Conservation (phyloP, 35 echinoderm and acorn worm species). For the Anneissia japonica region DNA sequence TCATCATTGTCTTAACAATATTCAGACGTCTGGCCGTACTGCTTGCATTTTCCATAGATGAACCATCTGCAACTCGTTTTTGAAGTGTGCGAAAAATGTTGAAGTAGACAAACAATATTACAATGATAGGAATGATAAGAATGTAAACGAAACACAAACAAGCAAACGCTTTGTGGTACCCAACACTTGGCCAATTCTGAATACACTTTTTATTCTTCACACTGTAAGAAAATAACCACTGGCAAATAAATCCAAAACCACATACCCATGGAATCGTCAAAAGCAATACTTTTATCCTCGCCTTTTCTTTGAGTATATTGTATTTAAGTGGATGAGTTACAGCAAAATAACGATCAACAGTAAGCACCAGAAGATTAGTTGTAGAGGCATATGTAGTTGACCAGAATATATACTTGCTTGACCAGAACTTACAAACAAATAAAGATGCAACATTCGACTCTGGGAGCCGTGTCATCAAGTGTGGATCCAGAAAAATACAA, state of each 20-base stretch:
- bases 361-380: conserved; percentile 66
- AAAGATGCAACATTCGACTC: background rate
- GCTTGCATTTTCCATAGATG: no score
- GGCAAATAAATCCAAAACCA: background rate
- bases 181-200: background rate
- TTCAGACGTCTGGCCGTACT: background rate
- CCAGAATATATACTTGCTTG: conserved; percentile 80
- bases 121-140: background rate
- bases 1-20: conserved; percentile 40
- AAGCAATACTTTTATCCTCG: background rate
- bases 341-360: conserved; percentile 75
- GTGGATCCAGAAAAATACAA: background rate
- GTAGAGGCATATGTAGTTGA: conserved; percentile 66
- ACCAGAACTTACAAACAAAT: conserved; percentile 78
- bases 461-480: background rate
- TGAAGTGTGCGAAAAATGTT: background rate
- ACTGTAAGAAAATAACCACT: background rate
- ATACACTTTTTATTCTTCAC: background rate
- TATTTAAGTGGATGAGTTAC: conserved; percentile 79
- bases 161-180: background rate
- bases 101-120: background rate
- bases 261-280: background rate
- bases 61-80: background rate
- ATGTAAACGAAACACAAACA: background rate
- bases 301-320: background rate